Evolutionary conservation across 1,140 invertebrate genomes (phyloP).

Genomic region (Acarapis woodi): DNA sequence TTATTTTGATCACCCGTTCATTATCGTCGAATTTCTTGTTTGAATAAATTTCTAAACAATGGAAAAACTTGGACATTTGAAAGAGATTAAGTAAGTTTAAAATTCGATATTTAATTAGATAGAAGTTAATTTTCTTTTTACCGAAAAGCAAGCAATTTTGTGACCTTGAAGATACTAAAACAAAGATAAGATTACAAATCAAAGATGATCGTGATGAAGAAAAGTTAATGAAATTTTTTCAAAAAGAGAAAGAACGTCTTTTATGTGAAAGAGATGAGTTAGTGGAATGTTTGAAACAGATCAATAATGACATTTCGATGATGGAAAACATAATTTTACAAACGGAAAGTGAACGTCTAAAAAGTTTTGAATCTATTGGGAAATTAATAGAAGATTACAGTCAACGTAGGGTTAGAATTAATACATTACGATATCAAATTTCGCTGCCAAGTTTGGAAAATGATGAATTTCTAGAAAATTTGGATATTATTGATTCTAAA

Average conservation of each 20-base stretch:
- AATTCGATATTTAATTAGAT: too few relatives aligned
- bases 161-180: too few relatives aligned
- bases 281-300: conserved; percentile 81
- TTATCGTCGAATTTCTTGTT: too few relatives aligned
- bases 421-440: conserved; percentile 52
- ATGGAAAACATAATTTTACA: conserved; percentile 95
- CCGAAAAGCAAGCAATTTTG: too few relatives aligned
- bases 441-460: conserved; percentile 58
- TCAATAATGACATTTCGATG: conserved; percentile 93
- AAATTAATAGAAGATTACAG: conserved; percentile 71
- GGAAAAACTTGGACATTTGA: too few relatives aligned
- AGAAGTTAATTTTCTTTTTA: too few relatives aligned
- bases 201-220: too few relatives aligned
- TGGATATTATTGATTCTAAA: conserved; percentile 1
- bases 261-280: conserved; percentile 96
- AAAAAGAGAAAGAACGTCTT: conserved; percentile 76
- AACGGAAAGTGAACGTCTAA: conserved; percentile 61
- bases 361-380: conserved; percentile 54
- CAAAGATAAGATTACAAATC: too few relatives aligned
- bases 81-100: too few relatives aligned
- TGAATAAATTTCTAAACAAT: too few relatives aligned
- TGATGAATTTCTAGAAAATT: conserved; percentile 30
- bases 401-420: conserved; percentile 66
- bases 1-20: too few relatives aligned
- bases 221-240: conserved; percentile 65